Percentiles rank a stretch among this genome's conserved stretches.
phyloP scores from a whole-genome alignment of 1,140 invertebrate genomes.

The Oreohelix idahoensis region DNA sequence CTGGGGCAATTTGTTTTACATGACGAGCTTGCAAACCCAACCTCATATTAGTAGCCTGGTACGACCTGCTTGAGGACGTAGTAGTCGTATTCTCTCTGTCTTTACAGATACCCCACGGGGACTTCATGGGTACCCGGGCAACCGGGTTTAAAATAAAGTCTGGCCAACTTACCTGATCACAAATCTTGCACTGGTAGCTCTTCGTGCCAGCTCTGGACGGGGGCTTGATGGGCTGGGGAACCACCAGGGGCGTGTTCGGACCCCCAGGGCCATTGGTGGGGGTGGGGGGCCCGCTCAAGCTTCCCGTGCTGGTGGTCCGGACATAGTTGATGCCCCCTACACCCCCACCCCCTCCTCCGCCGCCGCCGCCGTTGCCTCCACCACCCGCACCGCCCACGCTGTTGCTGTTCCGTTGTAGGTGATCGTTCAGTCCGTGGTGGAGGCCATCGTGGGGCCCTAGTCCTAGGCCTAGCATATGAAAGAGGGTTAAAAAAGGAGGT shows the following conservation, averaged over 20 bases:
- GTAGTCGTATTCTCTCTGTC: no score
- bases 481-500: not conserved
- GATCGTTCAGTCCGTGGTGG: constrained; percentile 35
- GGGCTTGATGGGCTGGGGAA: constrained; percentile 91
- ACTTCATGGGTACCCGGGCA: no score
- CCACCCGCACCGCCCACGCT: not conserved
- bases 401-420: constrained; percentile 35
- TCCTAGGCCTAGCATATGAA: not conserved
- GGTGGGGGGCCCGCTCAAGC: constrained; percentile 57
- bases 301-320: constrained; percentile 57
- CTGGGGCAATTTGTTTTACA: no score
- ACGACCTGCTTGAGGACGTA: no score
- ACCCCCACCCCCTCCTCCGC: constrained; percentile 36
- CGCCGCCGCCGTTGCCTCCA: constrained; percentile 27
- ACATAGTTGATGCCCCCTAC: constrained; percentile 50
- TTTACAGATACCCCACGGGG: no score
- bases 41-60: no score
- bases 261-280: constrained; percentile 49
- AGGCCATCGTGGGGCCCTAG: constrained; percentile 22
- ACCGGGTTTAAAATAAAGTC: not conserved
- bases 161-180: constrained; percentile 87
- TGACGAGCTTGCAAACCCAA: no score
- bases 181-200: constrained; percentile 97
- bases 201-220: constrained; percentile 60
- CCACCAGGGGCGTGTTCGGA: constrained; percentile 79